These are phyloP conservation scores for Hyperoplus immaculatus DNA, from an alignment of 2,797 vertebrate species.

Conservation along the genomic window DNA sequence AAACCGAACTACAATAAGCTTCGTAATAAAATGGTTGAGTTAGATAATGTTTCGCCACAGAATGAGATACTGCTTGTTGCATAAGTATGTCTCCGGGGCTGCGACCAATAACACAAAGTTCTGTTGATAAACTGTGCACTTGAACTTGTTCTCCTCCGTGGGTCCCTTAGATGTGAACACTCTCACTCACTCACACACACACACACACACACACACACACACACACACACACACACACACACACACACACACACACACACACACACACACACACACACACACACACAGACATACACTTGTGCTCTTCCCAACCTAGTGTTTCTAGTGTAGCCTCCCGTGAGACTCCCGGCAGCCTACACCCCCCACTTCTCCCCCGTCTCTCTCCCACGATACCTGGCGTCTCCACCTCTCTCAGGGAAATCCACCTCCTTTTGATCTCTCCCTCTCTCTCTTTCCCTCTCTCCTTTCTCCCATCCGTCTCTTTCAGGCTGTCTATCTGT, in stretches of 20 bases:
- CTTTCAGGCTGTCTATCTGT: conserved; percentile 73
- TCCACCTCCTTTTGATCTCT: conserved; percentile 78
- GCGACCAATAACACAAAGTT: conserved; percentile 43
- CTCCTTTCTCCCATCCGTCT: conserved; percentile 58
- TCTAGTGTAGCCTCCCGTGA: conserved; percentile 52
- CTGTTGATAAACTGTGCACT: conserved; percentile 57
- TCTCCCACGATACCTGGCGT: conserved; percentile 74
- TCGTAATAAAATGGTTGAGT: conserved; percentile 56
- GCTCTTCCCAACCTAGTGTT: conserved; percentile 59
- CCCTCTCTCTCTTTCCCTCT: conserved; percentile 24
- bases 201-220: background rate
- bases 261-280: conserved; percentile 34
- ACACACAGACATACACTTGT: conserved; percentile 4
- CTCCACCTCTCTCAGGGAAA: conserved; percentile 74
- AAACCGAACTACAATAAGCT: conserved; percentile 30
- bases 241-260: conserved; percentile 18
- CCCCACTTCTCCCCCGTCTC: conserved; percentile 24
- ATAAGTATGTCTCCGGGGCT: conserved; percentile 34
- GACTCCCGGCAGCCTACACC: conserved; percentile 42
- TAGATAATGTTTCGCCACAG: conserved; percentile 38
- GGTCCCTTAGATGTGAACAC: conserved; percentile 18
- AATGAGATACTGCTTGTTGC: conserved; percentile 31
- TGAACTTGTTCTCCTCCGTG: conserved; percentile 42
- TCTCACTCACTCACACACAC: background rate
- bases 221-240: background rate